Evolutionary conservation across 2,797 vertebrate species (phyloP).

Genomic region (Sebastiscus albofasciatus): DNA sequence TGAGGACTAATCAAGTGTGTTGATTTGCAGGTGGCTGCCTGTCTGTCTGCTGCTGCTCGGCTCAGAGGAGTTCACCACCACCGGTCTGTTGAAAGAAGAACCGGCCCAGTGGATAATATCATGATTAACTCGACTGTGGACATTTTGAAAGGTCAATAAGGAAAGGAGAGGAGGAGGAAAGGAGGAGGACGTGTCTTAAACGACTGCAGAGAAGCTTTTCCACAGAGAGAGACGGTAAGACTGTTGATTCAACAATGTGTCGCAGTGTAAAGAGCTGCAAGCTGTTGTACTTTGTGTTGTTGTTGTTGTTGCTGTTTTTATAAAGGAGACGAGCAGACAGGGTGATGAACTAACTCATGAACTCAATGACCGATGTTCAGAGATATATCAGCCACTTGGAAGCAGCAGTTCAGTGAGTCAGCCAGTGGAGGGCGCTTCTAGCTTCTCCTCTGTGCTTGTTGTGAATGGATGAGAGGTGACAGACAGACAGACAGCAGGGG

Average conservation of each 20-base stretch:
- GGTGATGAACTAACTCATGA: constrained; percentile 23
- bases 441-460: neutral
- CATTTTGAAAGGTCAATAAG: constrained; percentile 31
- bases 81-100: neutral
- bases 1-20: constrained; percentile 41
- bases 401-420: neutral
- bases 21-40: constrained; percentile 51
- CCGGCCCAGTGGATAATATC: neutral
- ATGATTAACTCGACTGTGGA: neutral
- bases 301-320: neutral
- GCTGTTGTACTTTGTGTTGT: neutral
- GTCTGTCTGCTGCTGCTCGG: neutral
- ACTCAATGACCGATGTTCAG: constrained; percentile 37
- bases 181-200: neutral
- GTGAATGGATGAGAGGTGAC: neutral
- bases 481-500: constrained; percentile 7
- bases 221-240: constrained; percentile 29
- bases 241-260: neutral
- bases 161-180: neutral
- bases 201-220: neutral
- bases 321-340: neutral
- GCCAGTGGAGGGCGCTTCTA: constrained; percentile 57
- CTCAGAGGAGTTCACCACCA: neutral
- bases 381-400: neutral
- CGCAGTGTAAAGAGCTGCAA: neutral